phyloP scores from a whole-genome alignment of 2,888 invertebrate species.

The Andricus quercusramuli region DNA sequence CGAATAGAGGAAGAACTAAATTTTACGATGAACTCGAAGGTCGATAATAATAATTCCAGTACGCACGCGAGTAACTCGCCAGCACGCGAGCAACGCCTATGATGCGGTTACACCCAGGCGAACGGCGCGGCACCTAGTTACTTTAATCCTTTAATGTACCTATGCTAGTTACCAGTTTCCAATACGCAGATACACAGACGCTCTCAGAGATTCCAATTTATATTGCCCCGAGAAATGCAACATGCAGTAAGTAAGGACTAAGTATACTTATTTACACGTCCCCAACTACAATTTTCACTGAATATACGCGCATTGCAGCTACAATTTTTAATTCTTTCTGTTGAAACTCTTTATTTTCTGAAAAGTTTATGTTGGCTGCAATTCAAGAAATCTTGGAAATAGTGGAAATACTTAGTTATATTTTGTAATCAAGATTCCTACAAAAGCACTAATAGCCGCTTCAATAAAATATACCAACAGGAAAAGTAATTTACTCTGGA shows the following conservation, averaged over 20 bases:
- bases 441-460: background rate
- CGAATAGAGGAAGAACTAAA: constrained; percentile 28
- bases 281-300: background rate
- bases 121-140: constrained; percentile 45
- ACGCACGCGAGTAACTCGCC: constrained; percentile 59
- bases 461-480: background rate
- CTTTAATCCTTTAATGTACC: constrained; percentile 45
- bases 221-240: constrained; percentile 35
- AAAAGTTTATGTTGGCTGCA: background rate
- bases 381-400: background rate
- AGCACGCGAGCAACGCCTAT: constrained; percentile 56
- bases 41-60: constrained; percentile 59
- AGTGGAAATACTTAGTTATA: background rate
- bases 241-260: constrained; percentile 24
- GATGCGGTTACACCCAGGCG: constrained; percentile 49
- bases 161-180: constrained; percentile 35
- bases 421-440: constrained; percentile 9
- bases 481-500: background rate
- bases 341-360: background rate
- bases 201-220: constrained; percentile 22
- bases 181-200: background rate
- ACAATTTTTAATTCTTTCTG: background rate
- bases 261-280: constrained; percentile 27
- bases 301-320: background rate
- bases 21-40: constrained; percentile 48